phyloP scores from a whole-genome alignment of 1,140 invertebrate species.

The Conus betulinus region DNA sequence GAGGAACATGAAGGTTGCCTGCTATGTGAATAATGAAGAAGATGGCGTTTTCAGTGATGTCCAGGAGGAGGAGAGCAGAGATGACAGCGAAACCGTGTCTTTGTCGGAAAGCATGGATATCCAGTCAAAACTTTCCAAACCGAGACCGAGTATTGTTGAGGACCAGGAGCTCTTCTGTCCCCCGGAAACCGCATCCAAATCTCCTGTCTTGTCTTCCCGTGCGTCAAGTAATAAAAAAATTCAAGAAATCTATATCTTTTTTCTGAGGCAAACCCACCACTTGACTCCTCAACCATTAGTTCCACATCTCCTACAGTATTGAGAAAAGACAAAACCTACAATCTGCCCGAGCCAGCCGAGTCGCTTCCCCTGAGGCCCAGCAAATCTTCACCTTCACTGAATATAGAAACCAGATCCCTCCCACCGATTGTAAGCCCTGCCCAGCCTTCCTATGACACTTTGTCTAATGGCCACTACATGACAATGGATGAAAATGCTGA shows the following conservation, averaged over 20 bases:
- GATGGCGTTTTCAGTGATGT: not conserved
- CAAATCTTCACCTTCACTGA: not conserved
- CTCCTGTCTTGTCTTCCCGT: not conserved
- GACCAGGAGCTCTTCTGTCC: conserved; percentile 9
- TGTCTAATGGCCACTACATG: conserved; percentile 14
- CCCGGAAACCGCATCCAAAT: not conserved
- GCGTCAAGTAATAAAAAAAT: not conserved
- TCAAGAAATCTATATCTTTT: not conserved
- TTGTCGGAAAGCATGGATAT: not conserved
- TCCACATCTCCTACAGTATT: conserved; percentile 19
- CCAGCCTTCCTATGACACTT: not conserved
- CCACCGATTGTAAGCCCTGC: not conserved
- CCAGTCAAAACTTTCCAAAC: not conserved
- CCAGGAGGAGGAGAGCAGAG: not conserved
- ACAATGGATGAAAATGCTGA: not conserved
- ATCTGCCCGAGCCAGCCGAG: not conserved
- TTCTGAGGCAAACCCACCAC: not conserved
- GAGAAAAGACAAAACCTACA: conserved; percentile 19
- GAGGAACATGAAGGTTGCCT: conserved; percentile 56
- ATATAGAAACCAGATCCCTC: not conserved
- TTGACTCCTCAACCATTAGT: not conserved
- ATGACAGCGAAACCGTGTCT: not conserved
- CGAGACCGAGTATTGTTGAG: conserved; percentile 14
- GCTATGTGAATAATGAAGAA: not conserved
- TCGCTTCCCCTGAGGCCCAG: not conserved